Evolutionary conservation across 2,113 vertebrate species (phyloP).

Genomic region (Smithornis capensis): DNA sequence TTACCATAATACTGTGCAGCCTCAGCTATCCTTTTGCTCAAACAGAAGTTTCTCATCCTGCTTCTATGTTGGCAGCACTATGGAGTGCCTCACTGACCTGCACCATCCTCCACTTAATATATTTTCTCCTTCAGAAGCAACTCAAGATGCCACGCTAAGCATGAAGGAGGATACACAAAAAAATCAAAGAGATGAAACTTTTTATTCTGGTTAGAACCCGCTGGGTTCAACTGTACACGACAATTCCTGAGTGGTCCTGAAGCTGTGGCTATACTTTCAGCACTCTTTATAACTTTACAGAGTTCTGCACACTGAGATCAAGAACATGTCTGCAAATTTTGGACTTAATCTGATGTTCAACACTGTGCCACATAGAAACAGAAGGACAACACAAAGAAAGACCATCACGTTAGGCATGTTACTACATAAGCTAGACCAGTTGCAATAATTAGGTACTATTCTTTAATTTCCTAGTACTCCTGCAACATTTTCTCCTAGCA

Average conservation of each 20-base stretch:
- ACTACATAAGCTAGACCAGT: background rate
- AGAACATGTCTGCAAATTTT: background rate
- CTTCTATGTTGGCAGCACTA: background rate
- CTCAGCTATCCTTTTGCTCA: background rate
- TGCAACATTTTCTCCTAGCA: background rate
- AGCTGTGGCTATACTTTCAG: background rate
- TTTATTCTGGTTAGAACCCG: background rate
- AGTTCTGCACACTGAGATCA: background rate
- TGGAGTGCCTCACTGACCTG: background rate
- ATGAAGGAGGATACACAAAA: background rate
- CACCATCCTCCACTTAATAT: background rate
- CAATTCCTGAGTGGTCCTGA: background rate
- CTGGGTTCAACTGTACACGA: background rate
- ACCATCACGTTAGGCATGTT: background rate
- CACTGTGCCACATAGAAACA: conserved; percentile 28
- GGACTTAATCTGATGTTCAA: conserved; percentile 3
- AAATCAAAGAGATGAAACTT: background rate
- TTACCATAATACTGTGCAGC: background rate
- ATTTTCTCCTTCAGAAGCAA: background rate
- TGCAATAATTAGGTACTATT: background rate
- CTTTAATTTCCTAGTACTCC: background rate
- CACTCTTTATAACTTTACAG: background rate
- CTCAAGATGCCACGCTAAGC: background rate
- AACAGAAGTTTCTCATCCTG: background rate
- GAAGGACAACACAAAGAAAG: conserved; percentile 53